phyloP scores from a whole-genome alignment of 2,888 invertebrate genomes.

The Drosophila mayaguana region DNA sequence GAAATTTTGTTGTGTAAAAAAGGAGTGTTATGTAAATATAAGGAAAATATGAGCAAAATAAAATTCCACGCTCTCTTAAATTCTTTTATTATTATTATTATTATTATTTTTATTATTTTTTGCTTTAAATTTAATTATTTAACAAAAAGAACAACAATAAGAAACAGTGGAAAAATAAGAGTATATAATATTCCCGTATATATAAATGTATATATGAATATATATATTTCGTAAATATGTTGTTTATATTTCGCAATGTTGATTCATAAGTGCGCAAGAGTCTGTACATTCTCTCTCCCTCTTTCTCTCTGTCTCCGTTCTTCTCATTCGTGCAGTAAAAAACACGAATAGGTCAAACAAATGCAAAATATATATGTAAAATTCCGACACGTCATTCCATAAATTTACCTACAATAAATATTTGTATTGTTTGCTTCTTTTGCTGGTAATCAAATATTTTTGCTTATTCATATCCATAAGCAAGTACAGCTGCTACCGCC shows the following conservation, averaged over 20 bases:
- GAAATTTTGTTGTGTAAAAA: neutral
- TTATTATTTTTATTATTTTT: too few relatives aligned
- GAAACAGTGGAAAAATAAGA: too few relatives aligned
- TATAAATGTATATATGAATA: neutral
- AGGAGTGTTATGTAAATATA: neutral
- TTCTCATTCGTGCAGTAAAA: constrained; percentile 9
- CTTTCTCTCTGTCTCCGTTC: neutral
- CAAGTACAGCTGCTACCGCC: constrained; percentile 37
- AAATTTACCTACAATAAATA: constrained; percentile 43
- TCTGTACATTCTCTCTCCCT: neutral
- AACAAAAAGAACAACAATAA: too few relatives aligned
- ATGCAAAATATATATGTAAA: constrained; percentile 47
- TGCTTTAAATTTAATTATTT: too few relatives aligned
- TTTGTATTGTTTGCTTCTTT: constrained; percentile 34
- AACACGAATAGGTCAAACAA: constrained; percentile 7
- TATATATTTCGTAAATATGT: too few relatives aligned
- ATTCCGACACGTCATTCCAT: constrained; percentile 43
- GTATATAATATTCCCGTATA: neutral
- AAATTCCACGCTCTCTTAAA: too few relatives aligned
- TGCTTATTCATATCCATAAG: constrained; percentile 29
- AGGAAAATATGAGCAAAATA: neutral
- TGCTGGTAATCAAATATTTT: constrained; percentile 59
- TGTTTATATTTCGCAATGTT: neutral
- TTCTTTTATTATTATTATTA: too few relatives aligned
- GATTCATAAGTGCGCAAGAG: neutral